Evolutionary conservation across 2,888 invertebrate species (phyloP), one percentile per base, ranked within the genome.

Genomic region (Patella caerulea): DNA sequence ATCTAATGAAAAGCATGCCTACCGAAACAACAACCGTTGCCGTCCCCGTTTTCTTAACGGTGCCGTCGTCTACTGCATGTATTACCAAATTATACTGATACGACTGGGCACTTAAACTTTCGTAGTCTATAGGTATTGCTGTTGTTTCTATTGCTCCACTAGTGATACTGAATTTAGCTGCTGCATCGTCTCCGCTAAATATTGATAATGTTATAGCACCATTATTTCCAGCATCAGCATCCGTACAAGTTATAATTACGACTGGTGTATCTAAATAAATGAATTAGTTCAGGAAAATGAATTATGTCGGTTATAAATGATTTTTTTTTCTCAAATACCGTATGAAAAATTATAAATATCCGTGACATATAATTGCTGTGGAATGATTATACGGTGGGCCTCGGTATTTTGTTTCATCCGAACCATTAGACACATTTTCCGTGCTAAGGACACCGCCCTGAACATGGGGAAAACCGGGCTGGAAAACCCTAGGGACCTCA

Each of bases 21-120:
- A 90, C 83, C 54, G 79, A 78, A 4, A 90, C 78, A 17, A 78
- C 78, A 12, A 89, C 84, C 1, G 80, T 83, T 4, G 84, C 83
- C 9, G 83, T 84, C 3, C 79, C 79, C 5, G 82, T 77, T 59
- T 76, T 71, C 15, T 83, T 53, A 11, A 77, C 34, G 1, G 82
- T 53, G 3, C 85, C 86, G 0, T 81, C 82, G 65, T 88, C 88
- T 3, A 74, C 75, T 12, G 83, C 85, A n/a, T 74, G 75, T 4
- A 88, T 80, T 11, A 79, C 76, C 3, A 89, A 77, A 0, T 75
- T 81, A 77, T 87, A 89, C n/a, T 78, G 17, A 24, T 73, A 82
- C 29, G 78, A 80, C 59, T 53, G 34, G 5, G 78, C 72, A 0
- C 72, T 76, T 14, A 81, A 73, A 3, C 77, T 76, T 69, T 88